A percentile compares a stretch with the other conserved stretches of the same genome.
These are phyloP conservation scores for Thunnus maccoyii DNA, from an alignment of 2,113 vertebrate genomes.

Conservation along the genomic window DNA sequence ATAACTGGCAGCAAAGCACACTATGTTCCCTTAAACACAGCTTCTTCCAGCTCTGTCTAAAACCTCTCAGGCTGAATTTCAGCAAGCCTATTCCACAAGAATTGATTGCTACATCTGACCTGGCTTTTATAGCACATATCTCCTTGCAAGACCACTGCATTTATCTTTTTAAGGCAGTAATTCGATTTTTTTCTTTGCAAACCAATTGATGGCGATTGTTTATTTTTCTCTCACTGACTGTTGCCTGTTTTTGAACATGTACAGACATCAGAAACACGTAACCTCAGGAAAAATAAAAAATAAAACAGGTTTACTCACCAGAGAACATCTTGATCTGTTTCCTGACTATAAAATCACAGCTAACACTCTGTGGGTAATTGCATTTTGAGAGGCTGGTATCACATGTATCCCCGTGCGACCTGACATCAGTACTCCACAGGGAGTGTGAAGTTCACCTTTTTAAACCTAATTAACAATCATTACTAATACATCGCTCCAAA, in stretches of 20 bases:
- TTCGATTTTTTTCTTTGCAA: background rate
- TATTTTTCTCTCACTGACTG: background rate
- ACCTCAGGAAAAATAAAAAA: too few species aligned
- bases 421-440: constrained; percentile 18
- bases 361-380: constrained; percentile 46
- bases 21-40: background rate
- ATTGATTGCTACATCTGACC: background rate
- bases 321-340: constrained; percentile 42
- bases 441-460: constrained; percentile 36
- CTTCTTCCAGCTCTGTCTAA: background rate
- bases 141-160: background rate
- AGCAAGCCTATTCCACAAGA: background rate
- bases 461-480: constrained; percentile 38
- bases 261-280: constrained; percentile 7
- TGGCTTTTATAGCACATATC: background rate
- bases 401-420: constrained; percentile 31
- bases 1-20: constrained; percentile 1
- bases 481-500: background rate
- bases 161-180: background rate
- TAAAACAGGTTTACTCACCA: background rate
- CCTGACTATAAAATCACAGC: constrained; percentile 20
- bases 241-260: background rate
- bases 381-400: constrained; percentile 46
- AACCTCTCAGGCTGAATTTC: constrained; percentile 12
- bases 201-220: background rate